Evolutionary conservation across 2,888 invertebrate genomes (phyloP).

Genomic region (Eugnorisma glareosa): DNA sequence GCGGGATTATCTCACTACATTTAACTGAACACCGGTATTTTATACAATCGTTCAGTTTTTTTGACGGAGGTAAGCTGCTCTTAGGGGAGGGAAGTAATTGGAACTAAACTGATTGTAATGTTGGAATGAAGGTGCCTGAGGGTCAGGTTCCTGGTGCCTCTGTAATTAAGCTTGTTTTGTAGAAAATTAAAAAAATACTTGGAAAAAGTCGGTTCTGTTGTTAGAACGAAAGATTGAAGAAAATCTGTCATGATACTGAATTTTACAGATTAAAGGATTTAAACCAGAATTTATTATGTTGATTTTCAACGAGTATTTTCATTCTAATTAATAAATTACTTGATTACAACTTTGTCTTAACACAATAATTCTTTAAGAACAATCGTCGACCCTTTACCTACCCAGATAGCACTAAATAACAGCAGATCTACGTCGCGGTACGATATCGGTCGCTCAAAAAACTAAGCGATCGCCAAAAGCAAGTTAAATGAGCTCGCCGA

Average conservation of each 20-base stretch:
- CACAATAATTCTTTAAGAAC: slow-evolving; percentile 48
- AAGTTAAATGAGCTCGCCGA: slow-evolving; percentile 79
- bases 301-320: neutral
- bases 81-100: slow-evolving; percentile 10
- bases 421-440: slow-evolving; percentile 37
- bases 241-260: neutral
- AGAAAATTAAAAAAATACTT: neutral
- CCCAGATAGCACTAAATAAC: slow-evolving; percentile 51
- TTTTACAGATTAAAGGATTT: too few relatives aligned
- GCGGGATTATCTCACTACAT: slow-evolving; percentile 81
- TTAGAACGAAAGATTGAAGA: neutral
- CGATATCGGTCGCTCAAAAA: slow-evolving; percentile 71
- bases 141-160: neutral
- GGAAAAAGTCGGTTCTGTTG: neutral
- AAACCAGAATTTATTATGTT: neutral
- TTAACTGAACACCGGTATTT: slow-evolving; percentile 76
- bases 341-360: slow-evolving; percentile 24
- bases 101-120: neutral
- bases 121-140: neutral
- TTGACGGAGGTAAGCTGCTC: slow-evolving; percentile 49
- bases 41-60: slow-evolving; percentile 59
- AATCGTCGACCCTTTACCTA: slow-evolving; percentile 57
- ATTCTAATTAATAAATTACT: slow-evolving; percentile 41
- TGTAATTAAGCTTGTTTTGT: neutral
- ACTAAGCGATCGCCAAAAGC: slow-evolving; percentile 77